These are phyloP conservation scores for Physeter macrocephalus DNA, from an alignment of 2,113 vertebrate species.

Conservation along the genomic window DNA sequence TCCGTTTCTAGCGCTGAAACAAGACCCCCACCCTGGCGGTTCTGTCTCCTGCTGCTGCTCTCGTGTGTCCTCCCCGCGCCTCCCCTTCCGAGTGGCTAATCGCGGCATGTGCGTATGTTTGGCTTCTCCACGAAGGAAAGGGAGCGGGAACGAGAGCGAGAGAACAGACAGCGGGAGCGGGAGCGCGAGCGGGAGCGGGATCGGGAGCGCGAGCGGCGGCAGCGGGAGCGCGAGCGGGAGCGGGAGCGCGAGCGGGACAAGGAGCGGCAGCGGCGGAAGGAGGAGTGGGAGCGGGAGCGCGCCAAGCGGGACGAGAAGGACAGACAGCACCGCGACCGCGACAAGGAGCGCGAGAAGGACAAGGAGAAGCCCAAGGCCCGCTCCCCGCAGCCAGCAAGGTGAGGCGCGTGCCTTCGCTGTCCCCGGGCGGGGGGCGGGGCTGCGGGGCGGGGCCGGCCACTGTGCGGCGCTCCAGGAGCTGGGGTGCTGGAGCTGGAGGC, in stretches of 20 bases:
- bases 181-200: constrained; percentile 90
- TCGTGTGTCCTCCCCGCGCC: no score
- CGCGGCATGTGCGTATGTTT: not conserved
- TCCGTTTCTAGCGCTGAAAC: not conserved
- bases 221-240: constrained; percentile 92
- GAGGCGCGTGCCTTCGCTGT: constrained; percentile 3
- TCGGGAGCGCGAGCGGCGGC: constrained; percentile 89
- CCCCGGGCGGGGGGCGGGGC: not conserved
- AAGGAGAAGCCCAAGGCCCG: constrained; percentile 91
- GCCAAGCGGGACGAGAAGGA: constrained; percentile 85
- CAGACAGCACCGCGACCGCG: constrained; percentile 78
- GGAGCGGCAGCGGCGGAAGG: constrained; percentile 90
- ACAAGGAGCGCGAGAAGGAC: constrained; percentile 93
- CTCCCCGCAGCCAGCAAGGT: constrained; percentile 90
- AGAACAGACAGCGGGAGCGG: constrained; percentile 88
- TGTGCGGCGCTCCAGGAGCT: not conserved
- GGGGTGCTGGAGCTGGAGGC: not conserved
- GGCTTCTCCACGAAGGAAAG: constrained; percentile 82
- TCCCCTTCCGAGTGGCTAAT: not conserved
- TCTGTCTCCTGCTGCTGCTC: not conserved
- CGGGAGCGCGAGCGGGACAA: constrained; percentile 93
- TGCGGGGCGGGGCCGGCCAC: not conserved
- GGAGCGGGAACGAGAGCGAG: constrained; percentile 89
- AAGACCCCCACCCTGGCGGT: not conserved
- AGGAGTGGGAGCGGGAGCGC: constrained; percentile 84